Evolutionary conservation across 2,888 invertebrate species (phyloP).

Genomic region (Phyllotreta cruciferae): DNA sequence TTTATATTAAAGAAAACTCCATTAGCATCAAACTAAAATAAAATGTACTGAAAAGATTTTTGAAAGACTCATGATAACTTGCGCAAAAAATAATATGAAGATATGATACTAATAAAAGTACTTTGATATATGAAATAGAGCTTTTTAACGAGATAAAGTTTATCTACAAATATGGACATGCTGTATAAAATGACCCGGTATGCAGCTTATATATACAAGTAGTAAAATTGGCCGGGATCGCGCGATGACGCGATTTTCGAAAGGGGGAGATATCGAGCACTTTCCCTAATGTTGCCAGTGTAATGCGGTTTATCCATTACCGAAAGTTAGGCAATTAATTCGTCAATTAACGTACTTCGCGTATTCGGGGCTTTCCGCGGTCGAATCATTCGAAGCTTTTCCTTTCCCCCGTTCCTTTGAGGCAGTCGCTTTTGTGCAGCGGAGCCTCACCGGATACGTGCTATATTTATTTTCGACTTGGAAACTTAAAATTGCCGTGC

Average conservation of each 20-base stretch:
- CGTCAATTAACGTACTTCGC: slow-evolving; percentile 9
- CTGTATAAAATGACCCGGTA: no score
- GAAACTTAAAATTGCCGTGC: no score
- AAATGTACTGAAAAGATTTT: no score
- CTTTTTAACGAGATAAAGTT: no score
- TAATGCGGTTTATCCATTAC: slow-evolving; percentile 19
- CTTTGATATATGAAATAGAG: no score
- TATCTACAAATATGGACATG: no score
- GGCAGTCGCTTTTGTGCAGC: neutral
- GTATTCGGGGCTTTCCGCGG: slow-evolving; percentile 2
- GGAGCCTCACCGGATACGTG: neutral
- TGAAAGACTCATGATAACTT: no score
- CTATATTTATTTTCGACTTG: neutral
- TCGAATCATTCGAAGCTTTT: neutral
- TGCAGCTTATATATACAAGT: no score
- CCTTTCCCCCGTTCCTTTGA: slow-evolving; percentile 5
- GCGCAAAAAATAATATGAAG: no score
- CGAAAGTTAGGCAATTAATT: slow-evolving; percentile 18
- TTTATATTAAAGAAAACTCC: no score
- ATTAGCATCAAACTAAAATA: no score
- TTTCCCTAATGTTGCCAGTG: slow-evolving; percentile 30
- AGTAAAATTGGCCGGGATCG: neutral
- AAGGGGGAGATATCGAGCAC: slow-evolving; percentile 4
- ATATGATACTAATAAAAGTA: no score
- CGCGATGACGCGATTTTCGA: slow-evolving; percentile 11